Base-by-base conservation (phyloP, 2,797 vertebrate species). In the Enteromius radiatus region DNA sequence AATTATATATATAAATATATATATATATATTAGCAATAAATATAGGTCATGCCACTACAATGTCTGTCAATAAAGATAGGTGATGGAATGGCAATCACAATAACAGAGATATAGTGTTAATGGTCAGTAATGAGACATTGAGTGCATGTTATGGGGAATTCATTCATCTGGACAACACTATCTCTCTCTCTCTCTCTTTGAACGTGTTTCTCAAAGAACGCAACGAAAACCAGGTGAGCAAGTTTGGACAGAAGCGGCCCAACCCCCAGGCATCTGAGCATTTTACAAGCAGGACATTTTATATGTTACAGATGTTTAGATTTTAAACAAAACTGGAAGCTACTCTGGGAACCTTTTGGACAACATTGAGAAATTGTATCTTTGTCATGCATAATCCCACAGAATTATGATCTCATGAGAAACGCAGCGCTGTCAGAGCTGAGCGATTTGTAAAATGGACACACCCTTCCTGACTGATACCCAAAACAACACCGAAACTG, bases 231-330 rank as follows among this genome's bases (percentile, higher is more conserved):
- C 65, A 33, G 85, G 28, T 28, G 15, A 38, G 69, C 84, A 56
- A 71, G 87, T 88, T 86, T 84, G 26, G 49, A 74, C 68, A 21
- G 49, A 76, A 54, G 38, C 43, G n/a, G 23, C 84, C 70, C 80
- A 81, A 85, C 74, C 83, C 31, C 76, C 64, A 69, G 56, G 4
- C 33, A 10, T 70, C 5, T 21, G 0, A 81, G 3, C 28, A 17
- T 71, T 59, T 61, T 33, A 59, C 17, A 31, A 23, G 17, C 23
- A 26, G 41, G 80, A 26, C 1, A 36, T 36, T 49, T 64, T 15
- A 7, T 26, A 43, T 3, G 9, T 10, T 12, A 56, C n/a, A 23
- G 0, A 14, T 45, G 67, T 3, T 70, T 59, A 0, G 38, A 43
- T 28, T 10, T 21, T 17, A 67, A 54, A 79, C 12, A 26, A 14